These are phyloP conservation scores for Oithona nana DNA, from an alignment of 2,888 invertebrate genomes.

Conservation along the genomic window DNA sequence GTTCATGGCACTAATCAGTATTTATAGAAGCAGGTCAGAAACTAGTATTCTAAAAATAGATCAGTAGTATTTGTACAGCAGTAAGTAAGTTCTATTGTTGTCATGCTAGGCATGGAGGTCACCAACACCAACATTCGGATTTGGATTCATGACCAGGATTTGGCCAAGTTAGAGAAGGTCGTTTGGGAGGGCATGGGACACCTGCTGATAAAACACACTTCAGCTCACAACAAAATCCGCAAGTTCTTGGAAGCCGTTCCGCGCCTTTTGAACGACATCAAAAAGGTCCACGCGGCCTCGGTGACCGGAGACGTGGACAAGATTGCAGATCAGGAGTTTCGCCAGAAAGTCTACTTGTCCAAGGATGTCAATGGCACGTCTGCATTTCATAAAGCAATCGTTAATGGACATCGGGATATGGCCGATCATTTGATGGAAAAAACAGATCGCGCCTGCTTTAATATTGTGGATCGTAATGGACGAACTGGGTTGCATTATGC, in stretches of 20 bases:
- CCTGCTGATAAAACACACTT: constrained; percentile 58
- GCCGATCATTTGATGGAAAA: constrained; percentile 46
- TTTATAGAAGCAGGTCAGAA: too few species aligned
- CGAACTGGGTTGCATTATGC: constrained; percentile 75
- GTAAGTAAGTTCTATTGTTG: too few species aligned
- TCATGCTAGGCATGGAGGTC: constrained; percentile 51
- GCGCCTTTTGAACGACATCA: constrained; percentile 66
- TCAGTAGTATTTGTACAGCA: too few species aligned
- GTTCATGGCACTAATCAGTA: too few species aligned
- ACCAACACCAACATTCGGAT: constrained; percentile 75
- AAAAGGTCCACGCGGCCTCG: constrained; percentile 56
- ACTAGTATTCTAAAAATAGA: too few species aligned
- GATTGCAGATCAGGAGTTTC: constrained; percentile 33
- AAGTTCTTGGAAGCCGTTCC: constrained; percentile 82
- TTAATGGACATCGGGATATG: constrained; percentile 53
- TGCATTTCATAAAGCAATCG: constrained; percentile 49
- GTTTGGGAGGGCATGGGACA: constrained; percentile 78
- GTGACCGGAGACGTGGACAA: constrained; percentile 53
- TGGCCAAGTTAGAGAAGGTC: constrained; percentile 63
- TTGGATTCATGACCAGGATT: constrained; percentile 84
- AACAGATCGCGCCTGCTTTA: constrained; percentile 46
- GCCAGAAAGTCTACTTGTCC: constrained; percentile 45
- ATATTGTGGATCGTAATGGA: constrained; percentile 56
- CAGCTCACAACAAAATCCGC: constrained; percentile 59
- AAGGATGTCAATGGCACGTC: constrained; percentile 62